Evolutionary conservation across 1,140 invertebrate genomes (phyloP).

Genomic region (Penaeus chinensis): DNA sequence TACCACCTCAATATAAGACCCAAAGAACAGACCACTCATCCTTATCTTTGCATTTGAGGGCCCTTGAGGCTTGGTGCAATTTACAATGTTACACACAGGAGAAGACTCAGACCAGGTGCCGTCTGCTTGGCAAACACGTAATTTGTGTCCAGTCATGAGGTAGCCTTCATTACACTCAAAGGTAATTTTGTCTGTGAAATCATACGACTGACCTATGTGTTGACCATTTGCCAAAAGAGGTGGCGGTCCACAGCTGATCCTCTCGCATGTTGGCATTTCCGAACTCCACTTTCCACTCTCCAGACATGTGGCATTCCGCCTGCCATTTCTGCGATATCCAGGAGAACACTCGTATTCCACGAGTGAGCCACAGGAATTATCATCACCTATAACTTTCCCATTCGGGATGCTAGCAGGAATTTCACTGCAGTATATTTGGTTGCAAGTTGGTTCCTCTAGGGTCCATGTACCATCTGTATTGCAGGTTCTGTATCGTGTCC

Average conservation of each 20-base stretch:
- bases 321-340: slow-evolving; percentile 57
- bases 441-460: slow-evolving; percentile 59
- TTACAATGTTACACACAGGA: slow-evolving; percentile 57
- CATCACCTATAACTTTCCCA: slow-evolving; percentile 59
- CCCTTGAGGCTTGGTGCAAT: slow-evolving; percentile 58
- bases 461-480: slow-evolving; percentile 68
- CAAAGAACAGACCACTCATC: slow-evolving; percentile 53
- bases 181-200: slow-evolving; percentile 59
- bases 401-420: slow-evolving; percentile 52
- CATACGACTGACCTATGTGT: slow-evolving; percentile 42
- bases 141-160: slow-evolving; percentile 37
- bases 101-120: slow-evolving; percentile 69
- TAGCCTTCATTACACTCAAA: slow-evolving; percentile 60
- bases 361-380: slow-evolving; percentile 60
- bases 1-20: slow-evolving; percentile 49
- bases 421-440: slow-evolving; percentile 55
- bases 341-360: slow-evolving; percentile 61
- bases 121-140: slow-evolving; percentile 70
- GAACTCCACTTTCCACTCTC: slow-evolving; percentile 59
- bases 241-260: slow-evolving; percentile 59
- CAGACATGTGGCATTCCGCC: slow-evolving; percentile 53
- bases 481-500: slow-evolving; percentile 66
- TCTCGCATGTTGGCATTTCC: slow-evolving; percentile 55
- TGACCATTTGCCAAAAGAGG: slow-evolving; percentile 44
- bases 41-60: slow-evolving; percentile 57